Evolutionary conservation across 2,888 invertebrate species (phyloP).

Genomic region (Drosophila borealis): DNA sequence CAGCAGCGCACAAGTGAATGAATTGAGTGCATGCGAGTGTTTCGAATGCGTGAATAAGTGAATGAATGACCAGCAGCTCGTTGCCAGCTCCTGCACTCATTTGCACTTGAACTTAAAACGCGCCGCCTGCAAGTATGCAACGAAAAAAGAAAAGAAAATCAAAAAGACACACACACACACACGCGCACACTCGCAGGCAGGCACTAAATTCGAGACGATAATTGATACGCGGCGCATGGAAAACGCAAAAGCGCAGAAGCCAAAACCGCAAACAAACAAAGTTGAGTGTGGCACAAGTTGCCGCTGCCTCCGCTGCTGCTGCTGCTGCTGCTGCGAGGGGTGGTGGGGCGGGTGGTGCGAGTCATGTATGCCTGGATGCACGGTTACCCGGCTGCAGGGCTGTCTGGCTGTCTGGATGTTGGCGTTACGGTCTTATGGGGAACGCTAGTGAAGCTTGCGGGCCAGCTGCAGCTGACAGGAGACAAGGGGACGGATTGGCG

Average conservation of each 20-base stretch:
- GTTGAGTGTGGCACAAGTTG: conserved; percentile 42
- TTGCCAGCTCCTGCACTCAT: conserved; percentile 24
- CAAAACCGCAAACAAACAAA: conserved; percentile 74
- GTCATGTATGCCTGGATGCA: not conserved
- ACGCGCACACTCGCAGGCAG: conserved; percentile 11
- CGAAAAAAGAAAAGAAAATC: conserved; percentile 10
- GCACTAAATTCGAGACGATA: conserved; percentile 72
- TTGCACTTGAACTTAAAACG: conserved; percentile 71
- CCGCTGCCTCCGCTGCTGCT: not conserved
- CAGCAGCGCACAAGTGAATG: conserved; percentile 33
- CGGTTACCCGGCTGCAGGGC: too few species aligned
- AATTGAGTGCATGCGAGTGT: conserved; percentile 14
- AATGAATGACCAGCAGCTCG: conserved; percentile 20
- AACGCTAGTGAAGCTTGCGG: not conserved
- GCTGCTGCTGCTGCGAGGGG: not conserved
- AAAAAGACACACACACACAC: not conserved
- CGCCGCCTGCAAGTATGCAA: conserved; percentile 62
- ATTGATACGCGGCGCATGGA: conserved; percentile 69
- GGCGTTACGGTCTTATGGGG: conserved; percentile 6
- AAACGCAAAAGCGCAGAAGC: conserved; percentile 69
- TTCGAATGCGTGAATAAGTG: conserved; percentile 8
- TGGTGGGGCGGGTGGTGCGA: not conserved
- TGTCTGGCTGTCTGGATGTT: not conserved
- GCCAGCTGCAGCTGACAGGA: conserved; percentile 2
- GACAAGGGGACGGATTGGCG: not conserved